phyloP scores from a whole-genome alignment of 1,140 invertebrate species.

The Drosophila busckii region DNA sequence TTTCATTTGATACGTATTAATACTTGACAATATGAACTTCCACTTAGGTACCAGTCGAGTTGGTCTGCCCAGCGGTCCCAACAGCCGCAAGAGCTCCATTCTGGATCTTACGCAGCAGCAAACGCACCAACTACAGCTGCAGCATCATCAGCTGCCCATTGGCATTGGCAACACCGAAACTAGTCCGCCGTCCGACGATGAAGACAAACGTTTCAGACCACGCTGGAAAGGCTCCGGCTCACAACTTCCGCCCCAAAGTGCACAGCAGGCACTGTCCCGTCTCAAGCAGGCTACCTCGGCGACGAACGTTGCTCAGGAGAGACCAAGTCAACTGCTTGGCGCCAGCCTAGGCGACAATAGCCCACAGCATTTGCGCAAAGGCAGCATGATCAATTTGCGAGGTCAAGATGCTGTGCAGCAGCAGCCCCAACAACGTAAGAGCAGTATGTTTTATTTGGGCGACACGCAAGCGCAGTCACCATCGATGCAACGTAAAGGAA shows the following conservation, averaged over 20 bases:
- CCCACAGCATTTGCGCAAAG: constrained; percentile 49
- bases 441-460: constrained; percentile 59
- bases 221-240: constrained; percentile 78
- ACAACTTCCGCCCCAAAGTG: constrained; percentile 70
- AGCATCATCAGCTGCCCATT: constrained; percentile 51
- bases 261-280: constrained; percentile 66
- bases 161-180: constrained; percentile 76
- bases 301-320: constrained; percentile 66
- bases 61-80: constrained; percentile 67
- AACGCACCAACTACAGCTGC: constrained; percentile 39
- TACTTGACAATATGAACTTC: no score
- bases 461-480: constrained; percentile 14
- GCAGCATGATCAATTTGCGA: constrained; percentile 46
- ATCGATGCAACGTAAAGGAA: constrained; percentile 49
- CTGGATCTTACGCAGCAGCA: constrained; percentile 66
- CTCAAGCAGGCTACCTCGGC: constrained; percentile 70
- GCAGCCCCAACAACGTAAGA: constrained; percentile 38
- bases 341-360: constrained; percentile 19
- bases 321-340: constrained; percentile 45
- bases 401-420: constrained; percentile 35
- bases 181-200: constrained; percentile 79
- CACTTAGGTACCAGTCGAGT: constrained; percentile 64
- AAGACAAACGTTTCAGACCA: constrained; percentile 60
- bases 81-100: constrained; percentile 68
- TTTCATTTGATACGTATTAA: no score